Base-by-base conservation (phyloP, 2,888 invertebrate species). In the Dryococelus australis region DNA sequence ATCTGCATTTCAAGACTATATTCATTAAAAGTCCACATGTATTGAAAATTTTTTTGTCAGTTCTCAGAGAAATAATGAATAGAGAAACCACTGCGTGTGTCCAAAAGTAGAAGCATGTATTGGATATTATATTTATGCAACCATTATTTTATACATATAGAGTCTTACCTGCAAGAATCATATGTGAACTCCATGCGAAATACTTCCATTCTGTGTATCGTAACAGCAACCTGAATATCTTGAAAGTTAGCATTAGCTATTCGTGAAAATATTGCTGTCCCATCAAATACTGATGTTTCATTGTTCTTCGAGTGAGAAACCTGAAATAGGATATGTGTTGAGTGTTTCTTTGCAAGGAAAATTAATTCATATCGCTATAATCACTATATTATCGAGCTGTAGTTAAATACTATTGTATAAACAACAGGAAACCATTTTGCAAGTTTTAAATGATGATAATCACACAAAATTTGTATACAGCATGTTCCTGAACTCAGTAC, bases 171-270 rank as follows among this genome's bases (percentile, higher is more conserved):
- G 90, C 97, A 96, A 86, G 95, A 95, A 89, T 97, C 98, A 91
- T 98, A 98, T 27, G 95, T 95, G 91, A 97, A 97, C 92, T 97
- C 97, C 96, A 97, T 97, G 90, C 96, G 94, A 91, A 97, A 97
- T 2, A 98, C 97, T 93, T 98, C 97, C 94, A 97, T 95, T 27
- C 96, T 94, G 90, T 98, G 97, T 89, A 98, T 97, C 26, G 97
- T 97, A 0, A 98, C 94, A 0, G 97, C 95, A 20, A 97, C 95
- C 92, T 96, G 96, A 43, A 96, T 96, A 89, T 96, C 96, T 81
- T 97, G 93, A 92, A 97, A 97, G 89, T 97, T 95, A 16, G 96
- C 95, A 91, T 97, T 97, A 0, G 95, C 94, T 26, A 95, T 95
- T 28, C 97, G 94, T 0, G 97, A 96, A 92, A 98, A 98, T 91